Evolutionary conservation across 2,113 vertebrate species (phyloP).

Genomic region (Deroptyus accipitrinus): DNA sequence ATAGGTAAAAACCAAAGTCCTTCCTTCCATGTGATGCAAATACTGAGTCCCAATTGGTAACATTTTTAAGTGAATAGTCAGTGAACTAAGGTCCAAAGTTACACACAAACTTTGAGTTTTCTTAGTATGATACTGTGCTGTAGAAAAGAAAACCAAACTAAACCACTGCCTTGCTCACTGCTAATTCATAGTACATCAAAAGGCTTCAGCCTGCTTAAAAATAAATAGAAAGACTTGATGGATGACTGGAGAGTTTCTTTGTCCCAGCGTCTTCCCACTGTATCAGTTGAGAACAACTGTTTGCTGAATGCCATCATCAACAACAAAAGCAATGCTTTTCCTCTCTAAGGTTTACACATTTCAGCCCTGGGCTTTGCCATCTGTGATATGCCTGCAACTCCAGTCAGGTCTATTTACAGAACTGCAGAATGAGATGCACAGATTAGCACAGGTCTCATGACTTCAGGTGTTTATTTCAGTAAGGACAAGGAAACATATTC

Average conservation of each 20-base stretch:
- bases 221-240: neutral
- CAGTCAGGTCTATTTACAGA: neutral
- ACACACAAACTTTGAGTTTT: neutral
- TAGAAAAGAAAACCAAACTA: neutral
- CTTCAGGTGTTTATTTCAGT: neutral
- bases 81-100: neutral
- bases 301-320: neutral
- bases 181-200: neutral
- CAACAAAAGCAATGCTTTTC: neutral
- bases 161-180: neutral
- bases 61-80: neutral
- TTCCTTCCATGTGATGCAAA: neutral
- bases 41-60: neutral
- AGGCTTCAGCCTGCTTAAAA: neutral
- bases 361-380: neutral
- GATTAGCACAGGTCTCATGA: neutral
- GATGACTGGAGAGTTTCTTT: neutral
- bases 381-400: neutral
- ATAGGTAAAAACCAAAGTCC: neutral
- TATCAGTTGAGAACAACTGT: neutral
- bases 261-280: neutral
- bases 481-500: neutral
- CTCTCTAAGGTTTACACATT: neutral
- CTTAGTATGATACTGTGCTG: neutral
- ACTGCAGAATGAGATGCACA: neutral